Evolutionary conservation across 2,888 invertebrate species (phyloP), one percentile per base, ranked within the genome.

Genomic region (Ditylenchus weischeri): DNA sequence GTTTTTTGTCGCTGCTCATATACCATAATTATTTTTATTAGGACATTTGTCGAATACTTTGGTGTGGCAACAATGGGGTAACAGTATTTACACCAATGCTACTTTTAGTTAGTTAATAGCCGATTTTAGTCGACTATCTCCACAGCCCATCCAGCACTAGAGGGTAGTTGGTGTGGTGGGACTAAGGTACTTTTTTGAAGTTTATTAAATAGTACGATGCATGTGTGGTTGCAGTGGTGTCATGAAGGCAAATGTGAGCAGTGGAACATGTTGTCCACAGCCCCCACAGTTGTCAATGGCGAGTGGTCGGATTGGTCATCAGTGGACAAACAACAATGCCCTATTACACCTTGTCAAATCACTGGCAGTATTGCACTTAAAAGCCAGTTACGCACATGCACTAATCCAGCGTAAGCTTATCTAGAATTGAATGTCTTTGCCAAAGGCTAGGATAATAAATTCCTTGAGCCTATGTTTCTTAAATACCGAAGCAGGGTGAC

Each of bases 121-220:
- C 8, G 13, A 8, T 6, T 43, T 43, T 15, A 43, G 11, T 81
- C 82, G 19, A 82, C 81, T 6, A 83, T 82, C 15, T 80, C 80
- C 18, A 82, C 83, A 6, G 82, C 82, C n/a, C 82, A 82, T 74
- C 82, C 82, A 1, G 82, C 82, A 0, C 65, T 81, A 10, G 83
- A 82, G 71, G 82, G 82, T 21, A 80, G 79, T 66, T 82, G 81
- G 79, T 82, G 82, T 64, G 83, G 83, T 35, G 72, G 70, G 19
- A 68, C 76, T 48, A 77, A 76, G 68, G 79, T 77, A 43, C 65
- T 50, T 69, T 15, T 43, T 43, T 10, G 43, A 2, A 29, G 3
- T 2, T 29, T 29, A 2, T 15, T 43, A 2, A 43, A 43, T 43
- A 6, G 3, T 15, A 3, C 8, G 11, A 10, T 6, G 1, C 8